Conservation (phyloP, 1,140 invertebrate species). For the Zophobas atratus region DNA sequence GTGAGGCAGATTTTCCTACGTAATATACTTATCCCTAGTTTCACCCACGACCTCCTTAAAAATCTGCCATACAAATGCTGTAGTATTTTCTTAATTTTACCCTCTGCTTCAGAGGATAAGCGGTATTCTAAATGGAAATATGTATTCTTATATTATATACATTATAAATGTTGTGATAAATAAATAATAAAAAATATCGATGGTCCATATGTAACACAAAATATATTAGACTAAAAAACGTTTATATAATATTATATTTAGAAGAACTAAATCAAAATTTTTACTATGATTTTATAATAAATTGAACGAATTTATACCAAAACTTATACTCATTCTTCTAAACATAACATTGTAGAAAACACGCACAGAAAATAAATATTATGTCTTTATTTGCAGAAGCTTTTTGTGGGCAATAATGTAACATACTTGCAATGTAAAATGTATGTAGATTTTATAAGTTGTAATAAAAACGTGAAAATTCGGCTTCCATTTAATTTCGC, state of each 20-base stretch:
- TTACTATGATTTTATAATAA: conserved; percentile 2
- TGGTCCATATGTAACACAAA: conserved; percentile 44
- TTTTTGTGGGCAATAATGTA: conserved; percentile 46
- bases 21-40: neutral
- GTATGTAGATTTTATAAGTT: conserved; percentile 53
- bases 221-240: conserved; percentile 22
- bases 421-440: conserved; percentile 39
- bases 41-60: neutral
- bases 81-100: conserved; percentile 46
- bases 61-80: conserved; percentile 24
- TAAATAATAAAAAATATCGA: conserved; percentile 42
- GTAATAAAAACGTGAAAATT: conserved; percentile 51
- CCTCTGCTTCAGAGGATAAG: conserved; percentile 43
- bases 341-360: conserved; percentile 32
- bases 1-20: conserved; percentile 15
- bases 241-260: conserved; percentile 31
- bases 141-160: conserved; percentile 48
- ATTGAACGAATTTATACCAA: conserved; percentile 5
- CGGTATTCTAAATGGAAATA: conserved; percentile 50
- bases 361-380: conserved; percentile 19
- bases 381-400: conserved; percentile 26
- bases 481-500: neutral
- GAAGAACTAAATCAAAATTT: conserved; percentile 26
- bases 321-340: conserved; percentile 32
- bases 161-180: conserved; percentile 49